Conservation (phyloP, 2,888 invertebrate genomes). For the Hyalella azteca region DNA sequence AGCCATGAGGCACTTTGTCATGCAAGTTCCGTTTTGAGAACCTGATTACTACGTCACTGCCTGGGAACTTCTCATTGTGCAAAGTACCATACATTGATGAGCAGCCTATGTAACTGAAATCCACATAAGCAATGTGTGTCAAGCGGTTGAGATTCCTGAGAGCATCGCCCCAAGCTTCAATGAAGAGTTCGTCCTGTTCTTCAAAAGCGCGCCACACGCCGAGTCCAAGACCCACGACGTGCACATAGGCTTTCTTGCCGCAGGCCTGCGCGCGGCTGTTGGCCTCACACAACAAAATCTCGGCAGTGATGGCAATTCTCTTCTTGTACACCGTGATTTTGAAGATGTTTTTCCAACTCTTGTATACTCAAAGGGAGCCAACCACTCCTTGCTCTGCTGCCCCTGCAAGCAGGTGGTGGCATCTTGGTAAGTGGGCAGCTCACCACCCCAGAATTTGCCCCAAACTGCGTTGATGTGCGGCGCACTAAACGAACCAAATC, state of each 20-base stretch:
- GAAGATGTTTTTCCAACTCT: conserved; percentile 43
- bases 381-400: background rate
- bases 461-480: conserved; percentile 42
- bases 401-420: background rate
- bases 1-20: conserved; percentile 66
- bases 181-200: conserved; percentile 71
- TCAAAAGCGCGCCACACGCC: conserved; percentile 72
- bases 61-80: conserved; percentile 64
- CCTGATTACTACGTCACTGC: conserved; percentile 66
- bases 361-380: background rate
- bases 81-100: conserved; percentile 61
- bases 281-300: conserved; percentile 71
- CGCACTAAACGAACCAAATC: conserved; percentile 61
- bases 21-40: conserved; percentile 70
- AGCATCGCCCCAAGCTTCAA: conserved; percentile 71
- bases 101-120: conserved; percentile 71
- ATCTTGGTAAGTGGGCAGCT: background rate
- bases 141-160: conserved; percentile 67
- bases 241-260: conserved; percentile 69
- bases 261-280: conserved; percentile 67
- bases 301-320: conserved; percentile 69
- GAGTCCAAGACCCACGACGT: conserved; percentile 72
- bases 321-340: conserved; percentile 64
- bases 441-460: conserved; percentile 43
- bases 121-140: conserved; percentile 69